A percentile compares a stretch with the other conserved stretches of the same genome.
These are phyloP conservation scores for Phylloscopus trochiloides DNA, from an alignment of 2,113 vertebrate species.

Conservation along the genomic window DNA sequence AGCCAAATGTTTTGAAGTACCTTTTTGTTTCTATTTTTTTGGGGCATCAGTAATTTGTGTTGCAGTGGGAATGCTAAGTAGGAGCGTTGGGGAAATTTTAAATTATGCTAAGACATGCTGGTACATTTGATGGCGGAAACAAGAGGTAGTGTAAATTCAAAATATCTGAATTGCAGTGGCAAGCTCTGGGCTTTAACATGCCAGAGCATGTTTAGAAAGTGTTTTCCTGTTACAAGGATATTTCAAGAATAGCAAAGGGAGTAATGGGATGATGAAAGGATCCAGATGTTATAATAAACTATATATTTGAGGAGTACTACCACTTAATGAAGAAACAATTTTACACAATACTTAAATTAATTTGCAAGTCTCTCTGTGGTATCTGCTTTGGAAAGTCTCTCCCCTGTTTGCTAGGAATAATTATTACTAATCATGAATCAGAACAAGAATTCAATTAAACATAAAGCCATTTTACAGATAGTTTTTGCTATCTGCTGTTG, in stretches of 20 bases:
- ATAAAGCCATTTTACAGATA: background rate
- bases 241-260: conserved; percentile 46
- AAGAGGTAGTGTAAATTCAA: conserved; percentile 19
- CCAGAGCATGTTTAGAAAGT: conserved; percentile 48
- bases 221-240: conserved; percentile 32
- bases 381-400: conserved; percentile 15
- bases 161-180: background rate
- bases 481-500: background rate
- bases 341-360: conserved; percentile 32
- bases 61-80: background rate
- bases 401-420: background rate
- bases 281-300: conserved; percentile 48
- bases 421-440: background rate
- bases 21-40: background rate
- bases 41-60: background rate
- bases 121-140: background rate
- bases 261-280: conserved; percentile 29
- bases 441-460: background rate
- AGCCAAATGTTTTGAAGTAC: background rate
- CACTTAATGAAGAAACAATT: conserved; percentile 22
- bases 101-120: background rate
- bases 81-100: background rate
- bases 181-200: background rate
- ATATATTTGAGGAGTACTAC: background rate
- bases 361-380: background rate